phyloP scores from a whole-genome alignment of 2,797 vertebrate genomes.

The Telmatherina bonti region DNA sequence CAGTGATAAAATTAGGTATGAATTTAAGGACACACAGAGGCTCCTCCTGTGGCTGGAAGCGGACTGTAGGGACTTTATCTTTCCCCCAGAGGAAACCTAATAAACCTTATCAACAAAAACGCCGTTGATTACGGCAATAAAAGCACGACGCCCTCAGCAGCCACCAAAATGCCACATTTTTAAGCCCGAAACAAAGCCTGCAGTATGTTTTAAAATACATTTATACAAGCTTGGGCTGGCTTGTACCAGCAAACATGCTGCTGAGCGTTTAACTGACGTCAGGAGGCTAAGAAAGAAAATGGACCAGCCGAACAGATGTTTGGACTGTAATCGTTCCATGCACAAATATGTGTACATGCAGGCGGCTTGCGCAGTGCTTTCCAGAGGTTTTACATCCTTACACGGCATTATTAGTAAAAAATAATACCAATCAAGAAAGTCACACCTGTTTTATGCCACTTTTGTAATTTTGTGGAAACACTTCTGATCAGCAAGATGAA shows the following conservation, averaged over 20 bases:
- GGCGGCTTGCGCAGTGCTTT: not conserved
- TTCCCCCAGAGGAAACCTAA: not conserved
- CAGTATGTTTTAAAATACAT: conserved; percentile 13
- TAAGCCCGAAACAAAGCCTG: conserved; percentile 26
- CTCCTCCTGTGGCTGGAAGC: not conserved
- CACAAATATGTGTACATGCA: conserved; percentile 28
- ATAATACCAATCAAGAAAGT: not conserved
- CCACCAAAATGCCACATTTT: conserved; percentile 20
- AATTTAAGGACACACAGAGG: conserved; percentile 18
- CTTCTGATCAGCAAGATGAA: not conserved
- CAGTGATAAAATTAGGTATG: conserved; percentile 15
- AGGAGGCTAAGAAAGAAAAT: conserved; percentile 3
- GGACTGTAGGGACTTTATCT: conserved; percentile 13
- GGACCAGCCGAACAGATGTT: conserved; percentile 35
- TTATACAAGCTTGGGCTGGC: conserved; percentile 25
- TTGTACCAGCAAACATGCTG: conserved; percentile 12
- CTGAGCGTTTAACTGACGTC: conserved; percentile 9
- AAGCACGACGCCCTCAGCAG: conserved; percentile 20
- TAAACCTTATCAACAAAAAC: conserved; percentile 33
- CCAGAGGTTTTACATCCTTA: conserved; percentile 14
- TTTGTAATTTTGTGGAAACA: not conserved
- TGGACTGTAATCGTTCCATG: conserved; percentile 40
- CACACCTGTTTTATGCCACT: not conserved
- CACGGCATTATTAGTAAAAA: conserved; percentile 14
- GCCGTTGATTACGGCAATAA: conserved; percentile 16